Evolutionary conservation across 2,888 invertebrate species (phyloP).

Genomic region (Platypus cylindrus): DNA sequence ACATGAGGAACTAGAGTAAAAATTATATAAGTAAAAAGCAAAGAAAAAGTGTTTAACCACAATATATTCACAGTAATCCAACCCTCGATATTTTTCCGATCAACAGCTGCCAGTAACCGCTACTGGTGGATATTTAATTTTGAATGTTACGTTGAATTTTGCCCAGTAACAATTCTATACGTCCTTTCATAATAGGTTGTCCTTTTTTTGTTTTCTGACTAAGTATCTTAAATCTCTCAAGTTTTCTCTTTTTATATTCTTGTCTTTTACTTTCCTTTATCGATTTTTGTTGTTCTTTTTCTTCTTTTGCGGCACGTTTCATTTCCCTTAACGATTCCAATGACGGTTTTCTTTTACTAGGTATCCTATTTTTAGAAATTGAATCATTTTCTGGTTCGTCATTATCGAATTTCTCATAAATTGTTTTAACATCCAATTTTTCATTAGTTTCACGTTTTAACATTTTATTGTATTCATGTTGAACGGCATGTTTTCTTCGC

Average conservation of each 20-base stretch:
- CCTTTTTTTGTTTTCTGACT: conserved; percentile 69
- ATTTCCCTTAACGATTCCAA: conserved; percentile 21
- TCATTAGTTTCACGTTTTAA: conserved; percentile 31
- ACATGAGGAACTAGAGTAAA: no score
- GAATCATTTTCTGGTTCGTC: conserved; percentile 16
- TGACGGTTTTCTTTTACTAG: conserved; percentile 12
- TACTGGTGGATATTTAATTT: no score
- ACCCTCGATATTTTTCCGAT: no score
- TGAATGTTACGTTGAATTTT: conserved; percentile 46
- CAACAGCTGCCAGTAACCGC: no score
- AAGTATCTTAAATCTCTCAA: conserved; percentile 56
- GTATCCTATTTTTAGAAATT: conserved; percentile 12
- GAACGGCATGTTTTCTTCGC: conserved; percentile 43
- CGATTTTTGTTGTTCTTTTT: conserved; percentile 41
- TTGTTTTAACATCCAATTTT: conserved; percentile 39
- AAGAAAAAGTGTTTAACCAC: no score
- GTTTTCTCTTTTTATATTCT: conserved; percentile 56
- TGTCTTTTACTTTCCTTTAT: conserved; percentile 42
- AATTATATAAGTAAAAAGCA: neutral
- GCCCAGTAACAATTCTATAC: conserved; percentile 64
- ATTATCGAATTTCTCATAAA: conserved; percentile 33
- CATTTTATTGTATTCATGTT: conserved; percentile 45
- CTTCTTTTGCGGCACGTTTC: conserved; percentile 39
- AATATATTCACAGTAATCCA: no score
- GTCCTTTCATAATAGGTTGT: conserved; percentile 74